phyloP scores from a whole-genome alignment of 2,797 vertebrate species.

The Sparidentex hasta region DNA sequence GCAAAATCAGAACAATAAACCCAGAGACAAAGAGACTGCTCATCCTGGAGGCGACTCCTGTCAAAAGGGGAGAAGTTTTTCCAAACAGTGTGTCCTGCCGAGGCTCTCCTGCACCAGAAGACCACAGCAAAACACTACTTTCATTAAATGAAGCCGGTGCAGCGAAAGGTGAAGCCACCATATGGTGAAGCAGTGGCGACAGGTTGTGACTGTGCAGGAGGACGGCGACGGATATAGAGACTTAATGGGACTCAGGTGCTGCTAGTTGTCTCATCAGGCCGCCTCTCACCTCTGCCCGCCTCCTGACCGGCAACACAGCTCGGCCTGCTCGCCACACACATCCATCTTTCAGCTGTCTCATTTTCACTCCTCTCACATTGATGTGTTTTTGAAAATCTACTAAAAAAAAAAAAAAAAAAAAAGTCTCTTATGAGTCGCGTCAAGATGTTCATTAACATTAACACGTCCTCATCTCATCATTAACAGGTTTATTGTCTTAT shows the following conservation, averaged over 20 bases:
- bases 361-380: slow-evolving; percentile 9
- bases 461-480: too few relatives aligned
- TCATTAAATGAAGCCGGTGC: slow-evolving; percentile 57
- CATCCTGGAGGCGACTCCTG: slow-evolving; percentile 38
- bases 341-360: slow-evolving; percentile 49
- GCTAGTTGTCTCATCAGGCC: slow-evolving; percentile 74
- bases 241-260: slow-evolving; percentile 83
- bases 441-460: too few relatives aligned
- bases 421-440: too few relatives aligned
- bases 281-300: slow-evolving; percentile 65
- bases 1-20: slow-evolving; percentile 61
- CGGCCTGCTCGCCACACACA: slow-evolving; percentile 42
- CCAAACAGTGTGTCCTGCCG: slow-evolving; percentile 36
- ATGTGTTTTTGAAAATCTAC: slow-evolving; percentile 11
- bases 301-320: slow-evolving; percentile 55
- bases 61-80: slow-evolving; percentile 52
- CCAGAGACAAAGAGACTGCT: slow-evolving; percentile 61
- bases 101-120: slow-evolving; percentile 33
- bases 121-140: slow-evolving; percentile 51
- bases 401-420: slow-evolving; percentile 1
- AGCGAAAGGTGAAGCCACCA: slow-evolving; percentile 60
- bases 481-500: too few relatives aligned
- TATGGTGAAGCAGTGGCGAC: slow-evolving; percentile 57
- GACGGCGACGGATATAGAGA: slow-evolving; percentile 62
- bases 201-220: slow-evolving; percentile 50